These are phyloP conservation scores for Euphydryas editha DNA, from an alignment of 2,888 invertebrate genomes.

Conservation along the genomic window DNA sequence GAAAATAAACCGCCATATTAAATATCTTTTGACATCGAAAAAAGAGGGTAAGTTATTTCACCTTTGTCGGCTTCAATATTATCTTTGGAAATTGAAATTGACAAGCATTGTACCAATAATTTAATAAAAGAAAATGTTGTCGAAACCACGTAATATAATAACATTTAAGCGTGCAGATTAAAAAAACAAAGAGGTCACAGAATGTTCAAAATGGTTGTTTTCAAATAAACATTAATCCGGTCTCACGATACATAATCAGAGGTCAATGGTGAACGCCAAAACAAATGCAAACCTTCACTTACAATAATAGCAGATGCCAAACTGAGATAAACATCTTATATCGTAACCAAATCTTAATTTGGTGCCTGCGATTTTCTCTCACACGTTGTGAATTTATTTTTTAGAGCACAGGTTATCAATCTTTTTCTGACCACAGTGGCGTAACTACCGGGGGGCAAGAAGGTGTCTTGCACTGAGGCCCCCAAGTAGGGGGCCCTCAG, in stretches of 20 bases:
- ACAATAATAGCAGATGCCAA: not conserved
- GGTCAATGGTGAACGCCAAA: constrained; percentile 8
- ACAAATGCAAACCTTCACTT: constrained; percentile 2
- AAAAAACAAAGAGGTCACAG: constrained; percentile 2
- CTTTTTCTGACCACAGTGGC: too few relatives aligned
- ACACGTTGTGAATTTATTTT: not conserved
- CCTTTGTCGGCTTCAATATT: not conserved
- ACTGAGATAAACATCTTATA: constrained; percentile 2
- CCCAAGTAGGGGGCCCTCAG: too few relatives aligned
- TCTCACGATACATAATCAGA: constrained; percentile 5
- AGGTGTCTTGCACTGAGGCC: too few relatives aligned
- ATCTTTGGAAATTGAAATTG: not conserved
- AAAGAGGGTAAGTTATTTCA: not conserved
- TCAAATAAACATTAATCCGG: not conserved
- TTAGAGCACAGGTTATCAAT: not conserved
- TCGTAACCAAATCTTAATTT: not conserved
- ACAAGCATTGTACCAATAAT: too few relatives aligned
- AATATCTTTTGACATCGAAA: not conserved
- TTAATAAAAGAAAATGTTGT: not conserved
- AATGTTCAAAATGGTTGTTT: not conserved
- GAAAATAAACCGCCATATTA: not conserved
- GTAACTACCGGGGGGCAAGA: too few relatives aligned
- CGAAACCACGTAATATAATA: not conserved
- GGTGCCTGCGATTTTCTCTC: not conserved
- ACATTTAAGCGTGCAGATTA: not conserved